phyloP scores from a whole-genome alignment of 2,888 invertebrate genomes.

The Lumbricus terrestris region DNA sequence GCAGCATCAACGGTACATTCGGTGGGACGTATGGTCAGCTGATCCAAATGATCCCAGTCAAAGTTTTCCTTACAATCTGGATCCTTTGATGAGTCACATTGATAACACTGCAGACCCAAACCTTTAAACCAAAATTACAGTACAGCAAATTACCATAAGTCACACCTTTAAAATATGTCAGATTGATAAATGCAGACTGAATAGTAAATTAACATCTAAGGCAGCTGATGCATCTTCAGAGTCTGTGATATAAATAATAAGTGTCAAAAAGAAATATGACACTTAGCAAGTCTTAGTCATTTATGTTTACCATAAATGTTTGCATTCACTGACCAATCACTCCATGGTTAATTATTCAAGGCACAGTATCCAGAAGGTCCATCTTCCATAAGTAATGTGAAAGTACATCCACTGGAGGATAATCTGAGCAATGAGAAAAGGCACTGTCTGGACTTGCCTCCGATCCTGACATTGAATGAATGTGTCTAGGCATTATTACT shows the following conservation, averaged over 20 bases:
- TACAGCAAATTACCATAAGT: neutral
- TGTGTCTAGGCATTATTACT: too few relatives aligned
- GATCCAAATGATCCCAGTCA: constrained; percentile 65
- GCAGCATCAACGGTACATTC: constrained; percentile 74
- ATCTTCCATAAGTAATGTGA: neutral
- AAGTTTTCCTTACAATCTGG: constrained; percentile 63
- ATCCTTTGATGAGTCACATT: constrained; percentile 78
- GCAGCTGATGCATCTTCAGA: neutral
- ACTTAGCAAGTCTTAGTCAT: too few relatives aligned
- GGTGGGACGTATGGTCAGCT: constrained; percentile 64
- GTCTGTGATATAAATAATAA: neutral
- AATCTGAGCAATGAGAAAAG: neutral
- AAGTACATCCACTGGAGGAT: neutral
- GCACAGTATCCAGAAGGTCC: neutral
- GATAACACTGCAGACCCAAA: constrained; percentile 71
- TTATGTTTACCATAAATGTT: neutral
- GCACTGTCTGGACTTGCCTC: neutral
- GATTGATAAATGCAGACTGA: neutral
- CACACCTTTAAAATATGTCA: neutral
- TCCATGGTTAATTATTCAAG: neutral
- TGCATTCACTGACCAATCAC: neutral
- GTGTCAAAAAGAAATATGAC: neutral
- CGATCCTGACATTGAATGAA: neutral
- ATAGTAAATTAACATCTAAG: neutral
- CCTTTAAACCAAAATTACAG: neutral